phyloP scores from a whole-genome alignment of 2,888 invertebrate species.

The Caenorhabditis sp. region DNA sequence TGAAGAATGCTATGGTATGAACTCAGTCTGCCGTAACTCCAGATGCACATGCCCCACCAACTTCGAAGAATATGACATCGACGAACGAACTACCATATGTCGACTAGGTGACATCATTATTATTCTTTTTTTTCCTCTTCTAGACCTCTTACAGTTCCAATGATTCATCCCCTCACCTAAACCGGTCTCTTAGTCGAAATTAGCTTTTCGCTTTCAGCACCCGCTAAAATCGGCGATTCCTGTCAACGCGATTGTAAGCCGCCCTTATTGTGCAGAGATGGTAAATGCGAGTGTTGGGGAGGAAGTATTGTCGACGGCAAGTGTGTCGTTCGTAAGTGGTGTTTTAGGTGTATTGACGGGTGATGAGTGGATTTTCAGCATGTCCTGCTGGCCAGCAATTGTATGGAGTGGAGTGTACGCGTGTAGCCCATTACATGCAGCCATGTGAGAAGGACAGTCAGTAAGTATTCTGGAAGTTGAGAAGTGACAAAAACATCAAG shows the following conservation, averaged over 20 bases:
- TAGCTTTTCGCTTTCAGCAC: conserved; percentile 76
- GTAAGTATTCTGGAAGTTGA: conserved; percentile 27
- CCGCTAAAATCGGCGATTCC: conserved; percentile 81
- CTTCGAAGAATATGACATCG: conserved; percentile 82
- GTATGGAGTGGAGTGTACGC: conserved; percentile 81
- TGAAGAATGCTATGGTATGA: conserved; percentile 83
- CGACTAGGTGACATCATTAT: conserved; percentile 78
- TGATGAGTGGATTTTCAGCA: conserved; percentile 68
- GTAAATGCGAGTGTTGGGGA: conserved; percentile 83
- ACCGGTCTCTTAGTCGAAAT: conserved; percentile 46
- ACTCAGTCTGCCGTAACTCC: conserved; percentile 81
- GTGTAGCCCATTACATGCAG: conserved; percentile 81
- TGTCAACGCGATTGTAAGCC: conserved; percentile 83
- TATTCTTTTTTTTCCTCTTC: conserved; percentile 20
- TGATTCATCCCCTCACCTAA: conserved; percentile 46
- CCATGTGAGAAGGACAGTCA: conserved; percentile 75
- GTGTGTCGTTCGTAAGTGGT: conserved; percentile 82
- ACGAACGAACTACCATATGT: conserved; percentile 79
- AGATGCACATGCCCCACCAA: conserved; percentile 83
- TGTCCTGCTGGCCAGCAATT: conserved; percentile 82
- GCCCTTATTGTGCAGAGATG: conserved; percentile 82
- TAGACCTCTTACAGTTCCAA: conserved; percentile 35
- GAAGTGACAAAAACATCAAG: neutral
- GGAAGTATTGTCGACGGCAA: conserved; percentile 81
- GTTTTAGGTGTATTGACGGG: neutral